Evolutionary conservation across 2,888 invertebrate species (phyloP), one percentile per base, ranked within the genome.

Genomic region (Chirona hameri): DNA sequence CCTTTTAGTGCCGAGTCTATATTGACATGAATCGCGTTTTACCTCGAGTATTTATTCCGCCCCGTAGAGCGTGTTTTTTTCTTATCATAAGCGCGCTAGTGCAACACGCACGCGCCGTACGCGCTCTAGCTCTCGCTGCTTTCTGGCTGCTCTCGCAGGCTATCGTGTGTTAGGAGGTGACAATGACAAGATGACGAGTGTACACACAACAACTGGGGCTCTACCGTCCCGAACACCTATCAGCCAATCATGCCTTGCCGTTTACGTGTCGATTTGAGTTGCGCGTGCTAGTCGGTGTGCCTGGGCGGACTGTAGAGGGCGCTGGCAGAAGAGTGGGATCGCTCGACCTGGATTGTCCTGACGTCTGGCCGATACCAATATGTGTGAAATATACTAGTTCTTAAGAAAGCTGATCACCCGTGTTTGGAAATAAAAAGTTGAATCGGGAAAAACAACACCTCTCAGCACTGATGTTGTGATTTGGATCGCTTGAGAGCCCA

Each of bases 311-410:
- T 10, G 65, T n/a, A 7, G 65, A 27, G 5, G n/a, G 10, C 65
- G 12, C 65, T 24, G 60, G 10, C n/a, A 27, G 18, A 27, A 10
- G 31, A 29, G 14, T 18, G 14, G 14, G 12, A 7, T 15, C 18
- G 72, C 31, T 18, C 18, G 65, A 27, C 12, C 27, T 12, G 65
- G 14, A 27, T 10, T 4, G 27, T 10, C 10, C 65, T 14, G 65
- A 14, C 65, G 24, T 4, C n/a, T 24, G 10, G 69, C 24, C 29
- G 69, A 12, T 14, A 72, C 72, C 31, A 18, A 2, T 31, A 18
- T 72, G 72, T 72, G 72, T 27, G 72, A 72, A 72, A 72, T 72
- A 72, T 31, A 72, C 31, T 72, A 72, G 72, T 72, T 72, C 72
- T 29, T 72, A 72, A 72, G 72, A 72, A 72, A 72, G 72, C 14